Base-by-base conservation (phyloP, 2,888 invertebrate species). In the Rhabditoides inermis region DNA sequence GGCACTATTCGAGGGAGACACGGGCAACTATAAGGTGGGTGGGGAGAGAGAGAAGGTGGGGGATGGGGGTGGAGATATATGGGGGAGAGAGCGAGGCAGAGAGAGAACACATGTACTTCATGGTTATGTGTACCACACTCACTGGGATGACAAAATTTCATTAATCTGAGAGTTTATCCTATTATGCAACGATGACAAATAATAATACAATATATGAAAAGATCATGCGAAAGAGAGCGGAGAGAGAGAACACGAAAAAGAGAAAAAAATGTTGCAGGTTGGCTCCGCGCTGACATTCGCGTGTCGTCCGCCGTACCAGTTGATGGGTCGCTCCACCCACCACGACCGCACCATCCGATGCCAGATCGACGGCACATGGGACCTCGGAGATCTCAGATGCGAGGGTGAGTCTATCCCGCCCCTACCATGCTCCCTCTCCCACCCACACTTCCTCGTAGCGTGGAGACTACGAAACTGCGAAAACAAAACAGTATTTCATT, bases 261-360 rank as follows among this genome's bases (percentile, higher is more conserved):
- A 15, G 15, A n/a, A 42, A 12, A 10, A 53, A 2, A n/a, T 51
- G n/a, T 55, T 55, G 50, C 59, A 73, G 55, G 90, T 86, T 75
- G 89, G 90, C 78, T 88, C 90, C 32, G 88, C 88, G 2, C 90
- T 92, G 81, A 90, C 88, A 82, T 92, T 92, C 76, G 90, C 90
- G 32, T 94, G 92, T 72, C 78, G 79, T 28, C 89, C 90, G 61
- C 92, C 92, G 0, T 94, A 92, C 76, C 89, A 89, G 76, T 81
- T 90, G 18, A 89, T 88, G 22, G 91, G 91, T 2, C 89, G 91
- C 80, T 89, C 90, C 1, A 86, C 85, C 61, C 85, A 87, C 68
- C 87, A 90, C 66, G 90, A 92, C 72, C 89, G 89, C 76, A 87
- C 88, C 12, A 92, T 95, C 0, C 82, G 70, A 10, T 94, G 94